Conservation (phyloP, 2,888 invertebrate genomes). For the Salticus scenicus region DNA sequence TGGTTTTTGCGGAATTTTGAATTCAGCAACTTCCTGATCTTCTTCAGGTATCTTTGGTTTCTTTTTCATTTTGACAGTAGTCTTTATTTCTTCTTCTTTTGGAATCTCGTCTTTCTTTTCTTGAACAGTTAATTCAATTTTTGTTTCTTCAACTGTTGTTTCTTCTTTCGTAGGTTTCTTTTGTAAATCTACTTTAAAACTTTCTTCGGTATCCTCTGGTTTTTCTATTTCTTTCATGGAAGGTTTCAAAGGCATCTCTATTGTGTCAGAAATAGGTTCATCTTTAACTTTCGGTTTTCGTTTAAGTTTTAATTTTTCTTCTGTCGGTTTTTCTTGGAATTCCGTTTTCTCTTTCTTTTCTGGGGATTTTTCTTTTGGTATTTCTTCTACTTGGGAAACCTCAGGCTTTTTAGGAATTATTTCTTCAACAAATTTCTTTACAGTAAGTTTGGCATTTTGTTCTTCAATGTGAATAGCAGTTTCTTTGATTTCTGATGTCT, state of each 20-base stretch:
- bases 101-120: slow-evolving; percentile 44
- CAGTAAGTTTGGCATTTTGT: slow-evolving; percentile 16
- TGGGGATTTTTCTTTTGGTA: neutral
- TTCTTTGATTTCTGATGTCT: slow-evolving; percentile 33
- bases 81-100: slow-evolving; percentile 31
- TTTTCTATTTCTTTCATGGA: slow-evolving; percentile 22
- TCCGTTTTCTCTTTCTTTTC: slow-evolving; percentile 31
- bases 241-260: neutral
- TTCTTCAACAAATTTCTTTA: slow-evolving; percentile 35
- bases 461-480: slow-evolving; percentile 1
- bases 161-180: slow-evolving; percentile 43
- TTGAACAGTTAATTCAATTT: slow-evolving; percentile 16
- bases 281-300: slow-evolving; percentile 74
- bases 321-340: slow-evolving; percentile 3
- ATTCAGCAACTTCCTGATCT: slow-evolving; percentile 27
- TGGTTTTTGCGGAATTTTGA: slow-evolving; percentile 32
- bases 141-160: slow-evolving; percentile 55
- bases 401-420: slow-evolving; percentile 18
- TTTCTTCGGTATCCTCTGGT: slow-evolving; percentile 39
- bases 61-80: slow-evolving; percentile 30
- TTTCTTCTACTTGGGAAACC: neutral
- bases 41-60: slow-evolving; percentile 38
- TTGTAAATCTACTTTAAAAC: slow-evolving; percentile 40
- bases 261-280: slow-evolving; percentile 26
- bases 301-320: slow-evolving; percentile 78